These are phyloP conservation scores for Microtus richardsoni DNA, from an alignment of 2,113 vertebrate species.

Conservation along the genomic window DNA sequence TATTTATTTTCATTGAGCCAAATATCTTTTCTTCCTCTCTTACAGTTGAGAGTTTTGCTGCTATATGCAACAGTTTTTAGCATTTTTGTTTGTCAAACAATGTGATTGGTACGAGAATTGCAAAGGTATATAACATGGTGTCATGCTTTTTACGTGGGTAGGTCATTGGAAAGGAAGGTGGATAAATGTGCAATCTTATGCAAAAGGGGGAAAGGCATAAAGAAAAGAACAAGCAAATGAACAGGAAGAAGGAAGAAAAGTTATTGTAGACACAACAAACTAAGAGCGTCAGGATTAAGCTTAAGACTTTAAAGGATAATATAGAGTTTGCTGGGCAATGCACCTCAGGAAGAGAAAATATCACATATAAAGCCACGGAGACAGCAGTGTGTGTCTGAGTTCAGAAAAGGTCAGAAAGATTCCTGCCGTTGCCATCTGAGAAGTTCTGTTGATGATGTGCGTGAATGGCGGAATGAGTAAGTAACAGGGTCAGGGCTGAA, in stretches of 20 bases:
- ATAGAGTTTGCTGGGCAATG: neutral
- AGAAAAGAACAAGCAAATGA: neutral
- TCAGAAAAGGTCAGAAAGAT: conserved; percentile 10
- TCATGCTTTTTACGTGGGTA: neutral
- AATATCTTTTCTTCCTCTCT: conserved; percentile 26
- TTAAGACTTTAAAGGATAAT: conserved; percentile 1
- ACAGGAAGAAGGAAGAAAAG: neutral
- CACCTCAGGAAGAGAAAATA: conserved; percentile 30
- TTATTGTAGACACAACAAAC: neutral
- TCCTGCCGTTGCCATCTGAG: neutral
- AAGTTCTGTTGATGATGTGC: too few relatives aligned
- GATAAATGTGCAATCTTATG: neutral
- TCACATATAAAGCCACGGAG: neutral
- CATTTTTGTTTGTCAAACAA: neutral
- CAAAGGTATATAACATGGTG: neutral
- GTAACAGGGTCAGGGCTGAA: neutral
- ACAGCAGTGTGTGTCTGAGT: neutral
- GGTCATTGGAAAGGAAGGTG: neutral
- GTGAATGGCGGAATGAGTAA: neutral
- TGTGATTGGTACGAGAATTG: neutral
- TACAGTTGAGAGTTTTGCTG: conserved; percentile 11
- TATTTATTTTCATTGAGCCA: conserved; percentile 32
- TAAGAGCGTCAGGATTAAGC: neutral
- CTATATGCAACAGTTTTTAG: conserved; percentile 16
- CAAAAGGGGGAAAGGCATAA: neutral